Evolutionary conservation across 2,888 invertebrate species (phyloP), one percentile per base, ranked within the genome.

Genomic region (Pediacus dermestoides): DNA sequence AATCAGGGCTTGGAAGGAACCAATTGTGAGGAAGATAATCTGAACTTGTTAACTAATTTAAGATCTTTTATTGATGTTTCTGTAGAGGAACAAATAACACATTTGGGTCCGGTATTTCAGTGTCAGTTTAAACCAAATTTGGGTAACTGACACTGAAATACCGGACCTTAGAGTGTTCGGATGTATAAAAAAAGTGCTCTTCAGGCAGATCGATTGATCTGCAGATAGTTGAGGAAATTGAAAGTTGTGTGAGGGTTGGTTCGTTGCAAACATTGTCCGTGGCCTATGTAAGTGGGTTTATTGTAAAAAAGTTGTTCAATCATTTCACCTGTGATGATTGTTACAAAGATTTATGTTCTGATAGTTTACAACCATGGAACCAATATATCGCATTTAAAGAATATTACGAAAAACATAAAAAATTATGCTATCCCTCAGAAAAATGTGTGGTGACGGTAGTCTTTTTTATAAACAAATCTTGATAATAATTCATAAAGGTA

Each of bases 1-100:
- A 33, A 30, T 13, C 30, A 14, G 4, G 13, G 30, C n/a, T 14
- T 30, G 13, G n/a, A n/a, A 13, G 30, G 30, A 30, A 30, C 30
- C 30, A 30, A 30, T 14, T 30, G 30, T n/a, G 10, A 30, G 13
- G 6, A 11, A 14, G 30, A 30, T 12, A 4, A 30, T 30, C 4
- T 30, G 4, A 6, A 11, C n/a, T n/a, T 14, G 9, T 12, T 30
- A 6, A 13, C 11, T 14, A 14, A 30, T 30, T 12, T 30, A n/a
- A 3, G 30, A 6, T 11, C 11, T 12, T 30, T 30, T 11, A 18
- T 18, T 18, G 21, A 18, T 6, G n/a, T 18, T 18, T 18, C 21
- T n/a, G n/a, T 18, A 7, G 21, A 18, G 21, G 21, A n/a, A n/a
- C n/a, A 6, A 18, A 6, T n/a, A 18, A 18, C 21, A 18, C 21